Base-by-base conservation (phyloP, 2,113 vertebrate species). In the Prolemur simus region DNA sequence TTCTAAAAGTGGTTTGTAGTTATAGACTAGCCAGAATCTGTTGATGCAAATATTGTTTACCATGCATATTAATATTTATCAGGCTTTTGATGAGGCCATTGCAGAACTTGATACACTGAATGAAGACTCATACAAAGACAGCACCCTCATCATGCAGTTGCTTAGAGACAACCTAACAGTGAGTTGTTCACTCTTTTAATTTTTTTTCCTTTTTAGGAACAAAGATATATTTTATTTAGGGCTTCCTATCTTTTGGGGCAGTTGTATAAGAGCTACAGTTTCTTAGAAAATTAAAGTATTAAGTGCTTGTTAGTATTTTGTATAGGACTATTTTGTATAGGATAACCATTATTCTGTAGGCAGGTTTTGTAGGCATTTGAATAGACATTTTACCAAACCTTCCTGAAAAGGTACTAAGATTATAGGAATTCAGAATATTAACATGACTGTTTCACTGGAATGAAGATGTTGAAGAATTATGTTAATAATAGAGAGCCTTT, bases 151-250 rank as follows among this genome's bases (percentile, higher is more conserved):
- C 99, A 99, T 99, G 99, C 99, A 99, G 99, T 99, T 99, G 98
- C 99, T 99, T 98, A 99, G 99, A 99, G 99, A 99, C 99, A 99
- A 99, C 99, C 99, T 99, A 98, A 99, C 99, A 99, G 99, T 99
- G 98, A 99, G 99, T 99, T 81, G 21, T 20, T 47, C 5, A 0
- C 56, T 89, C 29, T 95, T 96, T 86, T 84, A 14, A 2, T 84
- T 21, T 92, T 47, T 45, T 56, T 49, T 45, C 17, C 14, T 91
- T 92, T 86, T 52, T 54, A 56, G 37, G 37, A 49, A 63, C 27
- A 29, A 34, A 81, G 77, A 10, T 82, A 7, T 21, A 12, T 66
- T 84, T 87, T 82, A 37, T 69, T 89, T 94, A 15, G 15, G 80
- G 29, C 8, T 74, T 23, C 37, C 2, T 87, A 1, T 77, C 39